Evolutionary conservation across 2,113 vertebrate species (phyloP).

Genomic region (Embiotoca jacksoni): DNA sequence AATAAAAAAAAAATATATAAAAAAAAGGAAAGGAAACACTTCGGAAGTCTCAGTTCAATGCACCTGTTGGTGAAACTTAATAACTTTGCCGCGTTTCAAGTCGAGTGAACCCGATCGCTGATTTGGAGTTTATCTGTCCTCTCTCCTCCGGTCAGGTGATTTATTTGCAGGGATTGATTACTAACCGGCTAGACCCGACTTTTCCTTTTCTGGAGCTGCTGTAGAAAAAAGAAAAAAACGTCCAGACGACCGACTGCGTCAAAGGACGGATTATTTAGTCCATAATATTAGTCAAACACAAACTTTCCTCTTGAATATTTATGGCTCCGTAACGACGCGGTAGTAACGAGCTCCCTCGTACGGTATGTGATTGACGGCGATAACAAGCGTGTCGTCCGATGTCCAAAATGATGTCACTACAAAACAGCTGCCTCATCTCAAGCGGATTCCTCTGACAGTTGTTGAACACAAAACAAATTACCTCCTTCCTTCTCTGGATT

Average conservation of each 20-base stretch:
- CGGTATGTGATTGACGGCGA: too few species aligned
- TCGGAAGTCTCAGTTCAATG: conserved; percentile 64
- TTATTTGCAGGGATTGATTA: conserved; percentile 67
- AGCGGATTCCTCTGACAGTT: too few species aligned
- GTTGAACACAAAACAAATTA: too few species aligned
- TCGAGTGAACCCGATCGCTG: conserved; percentile 56
- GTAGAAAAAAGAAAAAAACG: neutral
- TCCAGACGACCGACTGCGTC: neutral
- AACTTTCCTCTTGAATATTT: too few species aligned
- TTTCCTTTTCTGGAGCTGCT: conserved; percentile 39
- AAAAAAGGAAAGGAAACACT: conserved; percentile 40
- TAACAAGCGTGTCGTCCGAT: too few species aligned
- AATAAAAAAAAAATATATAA: too few species aligned
- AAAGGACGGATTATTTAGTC: neutral
- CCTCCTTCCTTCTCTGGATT: too few species aligned
- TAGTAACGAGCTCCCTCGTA: too few species aligned
- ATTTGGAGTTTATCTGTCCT: conserved; percentile 52
- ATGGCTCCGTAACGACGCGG: too few species aligned
- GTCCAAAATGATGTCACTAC: too few species aligned
- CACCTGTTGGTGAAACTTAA: conserved; percentile 77
- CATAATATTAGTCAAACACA: too few species aligned
- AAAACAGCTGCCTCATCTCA: too few species aligned
- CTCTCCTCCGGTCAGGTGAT: conserved; percentile 61
- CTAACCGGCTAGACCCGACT: conserved; percentile 41
- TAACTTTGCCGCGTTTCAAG: conserved; percentile 47